Percentiles rank a stretch among this genome's conserved stretches.
Conservation (phyloP, 2,888 invertebrate species). For the Seira ritae region DNA sequence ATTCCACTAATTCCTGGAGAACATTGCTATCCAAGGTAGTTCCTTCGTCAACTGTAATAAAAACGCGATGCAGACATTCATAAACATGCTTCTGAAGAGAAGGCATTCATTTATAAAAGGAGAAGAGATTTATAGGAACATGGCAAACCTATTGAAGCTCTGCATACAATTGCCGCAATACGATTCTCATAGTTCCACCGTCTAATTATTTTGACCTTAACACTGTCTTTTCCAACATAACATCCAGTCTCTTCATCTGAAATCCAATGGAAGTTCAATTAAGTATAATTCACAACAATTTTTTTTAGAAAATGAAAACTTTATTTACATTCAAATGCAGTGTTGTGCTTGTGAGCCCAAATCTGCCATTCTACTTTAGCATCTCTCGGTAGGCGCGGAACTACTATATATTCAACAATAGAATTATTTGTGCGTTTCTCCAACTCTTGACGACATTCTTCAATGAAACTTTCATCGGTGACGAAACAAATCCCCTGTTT, state of each 20-base stretch:
- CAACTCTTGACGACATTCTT: conserved; percentile 88
- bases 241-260: conserved; percentile 94
- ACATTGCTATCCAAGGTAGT: conserved; percentile 27
- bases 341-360: conserved; percentile 92
- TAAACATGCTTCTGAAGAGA: not conserved
- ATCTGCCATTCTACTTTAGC: conserved; percentile 95
- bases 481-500: conserved; percentile 89
- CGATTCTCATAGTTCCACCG: conserved; percentile 94
- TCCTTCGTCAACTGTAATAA: conserved; percentile 45
- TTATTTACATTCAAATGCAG: conserved; percentile 89
- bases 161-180: conserved; percentile 89
- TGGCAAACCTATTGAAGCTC: conserved; percentile 83
- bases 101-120: not conserved
- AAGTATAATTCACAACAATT: too few species aligned
- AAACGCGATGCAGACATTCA: not conserved
- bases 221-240: conserved; percentile 82
- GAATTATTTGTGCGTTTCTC: conserved; percentile 87
- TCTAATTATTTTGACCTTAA: conserved; percentile 88
- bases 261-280: too few species aligned
- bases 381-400: conserved; percentile 86
- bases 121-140: conserved; percentile 5
- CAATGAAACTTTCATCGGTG: conserved; percentile 83
- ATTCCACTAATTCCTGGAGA: conserved; percentile 78
- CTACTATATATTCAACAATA: conserved; percentile 91
- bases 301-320: conserved; percentile 16